Evolutionary conservation across 2,888 invertebrate genomes (phyloP).

Genomic region (Drosophila mimetica): DNA sequence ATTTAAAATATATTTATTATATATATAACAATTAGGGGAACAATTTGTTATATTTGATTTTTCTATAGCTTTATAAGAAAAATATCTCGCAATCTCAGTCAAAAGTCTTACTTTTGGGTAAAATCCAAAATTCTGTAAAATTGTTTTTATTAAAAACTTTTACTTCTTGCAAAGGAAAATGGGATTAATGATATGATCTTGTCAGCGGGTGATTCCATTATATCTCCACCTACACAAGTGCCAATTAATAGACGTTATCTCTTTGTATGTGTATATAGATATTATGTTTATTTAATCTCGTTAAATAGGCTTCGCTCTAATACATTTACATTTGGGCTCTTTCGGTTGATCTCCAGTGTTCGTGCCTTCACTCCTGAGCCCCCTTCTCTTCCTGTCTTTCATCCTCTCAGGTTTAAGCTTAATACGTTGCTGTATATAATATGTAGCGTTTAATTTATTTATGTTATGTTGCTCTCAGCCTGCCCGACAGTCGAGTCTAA

Average conservation of each 20-base stretch:
- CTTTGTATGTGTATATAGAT: constrained; percentile 38
- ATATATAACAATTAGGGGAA: no score
- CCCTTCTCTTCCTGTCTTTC: constrained; percentile 22
- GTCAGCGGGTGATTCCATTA: neutral
- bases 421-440: constrained; percentile 31
- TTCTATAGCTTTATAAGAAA: no score
- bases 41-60: no score
- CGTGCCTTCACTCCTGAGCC: constrained; percentile 6
- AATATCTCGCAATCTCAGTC: no score
- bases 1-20: no score
- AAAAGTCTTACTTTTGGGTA: no score
- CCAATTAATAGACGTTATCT: neutral
- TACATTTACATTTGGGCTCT: constrained; percentile 50
- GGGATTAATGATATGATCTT: neutral
- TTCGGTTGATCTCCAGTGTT: constrained; percentile 15
- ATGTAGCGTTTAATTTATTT: constrained; percentile 21
- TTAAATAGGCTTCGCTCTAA: constrained; percentile 62
- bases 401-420: constrained; percentile 33
- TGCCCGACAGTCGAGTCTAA: neutral
- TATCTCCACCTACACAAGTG: neutral
- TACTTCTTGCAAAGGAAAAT: no score
- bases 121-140: no score
- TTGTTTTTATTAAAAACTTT: no score
- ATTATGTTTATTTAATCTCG: constrained; percentile 71
- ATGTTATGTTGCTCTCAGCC: constrained; percentile 22